Evolutionary conservation across 2,888 invertebrate genomes (phyloP).

Genomic region (Ctena decussata): DNA sequence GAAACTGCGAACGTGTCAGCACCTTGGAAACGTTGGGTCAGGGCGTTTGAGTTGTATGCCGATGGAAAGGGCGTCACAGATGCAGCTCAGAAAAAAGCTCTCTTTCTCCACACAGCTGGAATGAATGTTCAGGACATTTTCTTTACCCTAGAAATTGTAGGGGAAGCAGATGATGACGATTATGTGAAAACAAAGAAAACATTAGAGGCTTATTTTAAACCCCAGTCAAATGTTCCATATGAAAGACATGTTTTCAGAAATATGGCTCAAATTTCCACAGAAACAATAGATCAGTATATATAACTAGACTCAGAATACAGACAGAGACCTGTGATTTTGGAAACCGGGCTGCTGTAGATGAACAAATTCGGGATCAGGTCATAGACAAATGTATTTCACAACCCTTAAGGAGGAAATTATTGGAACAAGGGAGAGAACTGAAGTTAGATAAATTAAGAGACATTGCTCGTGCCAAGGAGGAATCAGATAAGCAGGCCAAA

Average conservation of each 20-base stretch:
- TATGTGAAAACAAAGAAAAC: conserved; percentile 22
- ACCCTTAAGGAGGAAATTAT: conserved; percentile 47
- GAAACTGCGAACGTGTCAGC: conserved; percentile 4
- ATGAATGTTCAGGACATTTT: conserved; percentile 41
- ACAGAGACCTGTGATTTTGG: conserved; percentile 54
- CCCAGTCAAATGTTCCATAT: conserved; percentile 31
- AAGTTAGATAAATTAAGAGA: conserved; percentile 35
- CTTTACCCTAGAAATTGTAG: conserved; percentile 9
- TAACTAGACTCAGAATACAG: conserved; percentile 34
- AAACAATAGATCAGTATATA: conserved; percentile 53
- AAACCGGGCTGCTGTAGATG: conserved; percentile 15
- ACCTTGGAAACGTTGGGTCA: conserved; percentile 37
- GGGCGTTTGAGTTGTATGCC: conserved; percentile 44
- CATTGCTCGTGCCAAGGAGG: conserved; percentile 38
- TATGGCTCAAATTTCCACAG: conserved; percentile 33
- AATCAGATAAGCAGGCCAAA: conserved; percentile 18
- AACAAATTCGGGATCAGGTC: conserved; percentile 59
- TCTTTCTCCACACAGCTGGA: conserved; percentile 48
- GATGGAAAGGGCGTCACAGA: conserved; percentile 31
- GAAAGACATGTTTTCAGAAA: conserved; percentile 42
- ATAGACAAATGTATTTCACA: conserved; percentile 50
- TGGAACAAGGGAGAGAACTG: conserved; percentile 39
- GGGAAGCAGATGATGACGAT: background rate
- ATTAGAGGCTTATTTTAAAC: conserved; percentile 29
- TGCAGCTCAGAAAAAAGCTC: conserved; percentile 26